Conservation (phyloP, 92 coral and sea anemone genomes). For the Anthopleura xanthogrammica region DNA sequence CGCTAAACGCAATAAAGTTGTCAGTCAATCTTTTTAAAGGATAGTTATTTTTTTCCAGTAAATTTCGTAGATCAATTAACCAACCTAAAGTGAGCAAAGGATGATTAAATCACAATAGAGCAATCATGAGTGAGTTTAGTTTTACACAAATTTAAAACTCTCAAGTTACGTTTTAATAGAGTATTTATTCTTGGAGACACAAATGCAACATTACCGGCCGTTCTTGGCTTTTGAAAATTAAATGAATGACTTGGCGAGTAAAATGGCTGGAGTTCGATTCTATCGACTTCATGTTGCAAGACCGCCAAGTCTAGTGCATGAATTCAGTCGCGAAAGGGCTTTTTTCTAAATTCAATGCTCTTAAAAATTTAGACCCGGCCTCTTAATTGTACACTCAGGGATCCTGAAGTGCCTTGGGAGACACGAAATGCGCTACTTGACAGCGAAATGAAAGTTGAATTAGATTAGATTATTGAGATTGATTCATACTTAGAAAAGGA, state of each 20-base stretch:
- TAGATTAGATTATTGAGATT: conserved; percentile 33
- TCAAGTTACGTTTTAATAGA: conserved; percentile 7
- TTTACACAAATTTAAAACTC: background rate
- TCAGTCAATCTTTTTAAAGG: background rate
- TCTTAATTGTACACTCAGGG: conserved; percentile 13
- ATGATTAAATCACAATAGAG: conserved; percentile 9
- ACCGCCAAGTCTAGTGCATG: conserved; percentile 8
- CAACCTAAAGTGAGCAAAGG: background rate
- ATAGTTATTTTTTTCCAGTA: background rate
- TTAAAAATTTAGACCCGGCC: conserved; percentile 12
- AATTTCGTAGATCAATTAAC: background rate
- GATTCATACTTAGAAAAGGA: conserved; percentile 27
- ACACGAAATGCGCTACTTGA: conserved; percentile 29
- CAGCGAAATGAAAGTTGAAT: conserved; percentile 18
- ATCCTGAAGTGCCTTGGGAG: conserved; percentile 13
- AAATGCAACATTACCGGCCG: background rate
- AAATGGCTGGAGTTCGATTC: conserved; percentile 11
- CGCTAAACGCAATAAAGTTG: background rate
- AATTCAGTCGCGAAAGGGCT: conserved; percentile 8
- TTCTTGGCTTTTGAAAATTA: background rate
- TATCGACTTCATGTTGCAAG: conserved; percentile 12
- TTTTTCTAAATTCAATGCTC: background rate
- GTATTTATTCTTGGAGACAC: background rate
- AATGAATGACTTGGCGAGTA: conserved; percentile 1
- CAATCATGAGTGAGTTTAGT: background rate